Evolutionary conservation across 53 echinoderm and acorn worm species (phyloP).

Genomic region (Mesocentrotus franciscanus): DNA sequence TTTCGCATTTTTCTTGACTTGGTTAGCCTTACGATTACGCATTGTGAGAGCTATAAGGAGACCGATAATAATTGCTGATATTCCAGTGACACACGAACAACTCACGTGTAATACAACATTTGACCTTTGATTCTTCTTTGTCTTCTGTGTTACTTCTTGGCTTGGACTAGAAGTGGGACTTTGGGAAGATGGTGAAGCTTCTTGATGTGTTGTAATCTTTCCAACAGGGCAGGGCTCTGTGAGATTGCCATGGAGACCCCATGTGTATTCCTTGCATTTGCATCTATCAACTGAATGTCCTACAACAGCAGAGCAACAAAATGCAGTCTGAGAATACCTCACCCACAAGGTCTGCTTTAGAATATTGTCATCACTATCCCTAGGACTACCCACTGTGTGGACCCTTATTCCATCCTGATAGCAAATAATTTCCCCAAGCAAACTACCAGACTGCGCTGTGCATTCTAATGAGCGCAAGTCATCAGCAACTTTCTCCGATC

Average conservation of each 20-base stretch:
- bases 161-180: not conserved
- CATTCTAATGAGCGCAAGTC: not conserved
- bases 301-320: not conserved
- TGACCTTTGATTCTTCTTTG: not conserved
- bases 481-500: not conserved
- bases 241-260: not conserved
- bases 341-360: not conserved
- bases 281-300: not conserved
- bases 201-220: not conserved
- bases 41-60: not conserved
- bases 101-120: not conserved
- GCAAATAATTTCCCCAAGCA: not conserved
- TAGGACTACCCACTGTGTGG: not conserved
- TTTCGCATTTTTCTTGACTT: not conserved
- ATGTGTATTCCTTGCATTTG: not conserved
- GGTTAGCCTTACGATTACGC: not conserved
- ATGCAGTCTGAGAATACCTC: not conserved
- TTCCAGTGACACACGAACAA: not conserved
- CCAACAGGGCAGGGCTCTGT: not conserved
- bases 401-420: not conserved
- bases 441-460: not conserved
- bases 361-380: not conserved
- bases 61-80: not conserved
- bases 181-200: not conserved
- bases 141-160: not conserved